Evolutionary conservation across 2,113 vertebrate species (phyloP), one percentile per base, ranked within the genome.

Genomic region (Morone chrysops): DNA sequence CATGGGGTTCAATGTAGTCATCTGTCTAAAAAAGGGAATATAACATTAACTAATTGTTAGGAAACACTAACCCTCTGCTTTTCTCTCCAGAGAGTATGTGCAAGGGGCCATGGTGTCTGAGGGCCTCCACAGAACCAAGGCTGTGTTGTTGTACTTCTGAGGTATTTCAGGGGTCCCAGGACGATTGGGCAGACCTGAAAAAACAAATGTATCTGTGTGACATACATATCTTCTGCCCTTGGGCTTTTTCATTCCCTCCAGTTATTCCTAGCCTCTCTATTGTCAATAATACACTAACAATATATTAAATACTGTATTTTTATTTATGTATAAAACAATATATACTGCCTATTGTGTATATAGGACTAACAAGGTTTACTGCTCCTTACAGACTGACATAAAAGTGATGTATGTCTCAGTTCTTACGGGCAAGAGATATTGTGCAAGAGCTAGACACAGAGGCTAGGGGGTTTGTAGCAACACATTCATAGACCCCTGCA

Each of bases 61-160:
- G 53, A 41, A 47, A 80, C 12, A 82, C 95, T 2, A 83, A 99
- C 98, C 98, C 12, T 97, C 96, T 48, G 95, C 86, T 84, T 93
- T 96, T 80, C 94, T 90, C 91, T 99, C 98, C 94, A 99, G 89
- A 0, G 95, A 97, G 91, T 99, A 99, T 0, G 97, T 99, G 90
- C 98, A 99, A 0, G 98, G 98, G 1, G 97, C 97, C 87, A 94
- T 94, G 25, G 96, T 96, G 70, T 98, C 97, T 0, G 97, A 96
- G 0, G 98, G 97, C 80, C 98, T 98, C 98, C 98, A 99, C 40
- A 99, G 83, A 57, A 99, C 97, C 92, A 99, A 89, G 0, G 97
- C 98, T 0, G 97, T 99, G 93, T 99, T 97, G 89, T 96, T 97
- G 90, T 98, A 99, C 87, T 96, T 97, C 90, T 99, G 98, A 47